Evolutionary conservation across 2,888 invertebrate genomes (phyloP), one percentile per base, ranked within the genome.

Genomic region (Tupiocoris notatus): DNA sequence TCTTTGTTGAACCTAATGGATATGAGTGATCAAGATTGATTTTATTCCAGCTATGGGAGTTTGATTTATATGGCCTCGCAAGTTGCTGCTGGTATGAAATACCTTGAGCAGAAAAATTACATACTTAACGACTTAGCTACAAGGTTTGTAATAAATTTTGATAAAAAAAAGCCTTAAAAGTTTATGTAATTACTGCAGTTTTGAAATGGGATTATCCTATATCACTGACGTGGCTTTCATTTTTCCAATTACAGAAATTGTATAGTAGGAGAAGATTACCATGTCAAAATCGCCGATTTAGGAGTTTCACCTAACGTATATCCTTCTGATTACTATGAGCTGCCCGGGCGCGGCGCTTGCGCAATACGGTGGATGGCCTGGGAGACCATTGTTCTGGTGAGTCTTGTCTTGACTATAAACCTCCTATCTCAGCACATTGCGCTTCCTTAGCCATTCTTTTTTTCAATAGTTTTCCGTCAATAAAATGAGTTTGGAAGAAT

Each of bases 361-460:
- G 94, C 94, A 20, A 89, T 95, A 81, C 86, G 94, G 81, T 94
- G 93, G 93, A 93, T 94, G 93, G 90, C 93, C 21, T 93, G 93
- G 92, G 93, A 94, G 84, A 91, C 91, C 83, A 89, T 93, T 79
- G 85, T 93, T 78, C 83, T 90, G 88, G 91, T 91, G 84, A 87
- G 87, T 85, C n/a, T n/a, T n/a, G n/a, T n/a, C n/a, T n/a, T n/a
- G n/a, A n/a, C n/a, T n/a, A n/a, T n/a, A n/a, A n/a, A n/a, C n/a
- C n/a, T n/a, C n/a, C n/a, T n/a, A n/a, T n/a, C n/a, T n/a, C n/a
- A n/a, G n/a, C n/a, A n/a, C n/a, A n/a, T n/a, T n/a, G n/a, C n/a
- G n/a, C n/a, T n/a, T n/a, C n/a, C n/a, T n/a, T n/a, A n/a, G n/a
- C n/a, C n/a, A n/a, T n/a, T n/a, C n/a, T n/a, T n/a, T n/a, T n/a